phyloP scores from a whole-genome alignment of 2,888 invertebrate species.

The Ornithoptera priamus region DNA sequence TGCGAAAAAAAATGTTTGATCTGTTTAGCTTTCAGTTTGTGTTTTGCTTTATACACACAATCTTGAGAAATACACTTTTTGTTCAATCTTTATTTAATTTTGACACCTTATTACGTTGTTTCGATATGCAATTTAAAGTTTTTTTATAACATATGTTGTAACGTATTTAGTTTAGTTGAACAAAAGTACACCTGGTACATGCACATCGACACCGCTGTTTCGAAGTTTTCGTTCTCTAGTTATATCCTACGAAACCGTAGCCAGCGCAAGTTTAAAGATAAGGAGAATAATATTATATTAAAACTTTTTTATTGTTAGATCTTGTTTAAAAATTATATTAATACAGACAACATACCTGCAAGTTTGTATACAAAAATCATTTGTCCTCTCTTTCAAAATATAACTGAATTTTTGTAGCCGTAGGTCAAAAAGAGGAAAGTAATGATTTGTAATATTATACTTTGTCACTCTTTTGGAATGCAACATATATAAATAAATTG shows the following conservation, averaged over 20 bases:
- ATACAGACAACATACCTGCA: not conserved
- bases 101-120: no score
- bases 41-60: no score
- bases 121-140: no score
- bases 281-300: not conserved
- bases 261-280: not conserved
- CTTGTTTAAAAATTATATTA: not conserved
- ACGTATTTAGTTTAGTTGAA: not conserved
- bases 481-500: no score
- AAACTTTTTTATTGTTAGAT: not conserved
- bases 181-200: not conserved
- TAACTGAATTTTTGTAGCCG: no score
- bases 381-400: not conserved
- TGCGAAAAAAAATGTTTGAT: no score
- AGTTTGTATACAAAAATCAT: not conserved
- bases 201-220: not conserved
- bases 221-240: constrained; percentile 1
- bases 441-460: no score
- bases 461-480: no score
- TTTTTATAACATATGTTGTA: not conserved
- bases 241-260: not conserved
- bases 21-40: no score
- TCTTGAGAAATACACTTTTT: no score
- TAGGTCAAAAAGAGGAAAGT: no score
- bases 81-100: not conserved